A percentile compares a stretch with the other conserved stretches of the same genome.
These are phyloP conservation scores for Hydropsyche betteni DNA, from an alignment of 2,888 invertebrate genomes.

Conservation along the genomic window DNA sequence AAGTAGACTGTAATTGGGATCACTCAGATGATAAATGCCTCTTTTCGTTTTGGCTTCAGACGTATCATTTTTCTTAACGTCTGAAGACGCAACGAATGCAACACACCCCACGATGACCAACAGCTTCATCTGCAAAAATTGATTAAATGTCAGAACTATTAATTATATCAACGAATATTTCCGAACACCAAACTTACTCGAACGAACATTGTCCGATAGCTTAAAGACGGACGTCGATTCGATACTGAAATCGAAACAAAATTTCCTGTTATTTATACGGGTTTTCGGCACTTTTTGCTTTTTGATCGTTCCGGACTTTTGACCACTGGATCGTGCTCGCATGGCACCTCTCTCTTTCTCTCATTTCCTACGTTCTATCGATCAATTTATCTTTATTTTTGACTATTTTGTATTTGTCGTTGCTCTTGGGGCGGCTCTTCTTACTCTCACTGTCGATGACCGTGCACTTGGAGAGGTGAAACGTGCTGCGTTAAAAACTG, in stretches of 20 bases:
- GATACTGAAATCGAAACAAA: conserved; percentile 47
- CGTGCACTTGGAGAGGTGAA: conserved; percentile 33
- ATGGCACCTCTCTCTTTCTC: conserved; percentile 36
- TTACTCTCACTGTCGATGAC: conserved; percentile 46
- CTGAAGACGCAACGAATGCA: not conserved
- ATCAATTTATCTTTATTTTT: conserved; percentile 8
- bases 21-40: conserved; percentile 43
- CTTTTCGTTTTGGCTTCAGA: conserved; percentile 47
- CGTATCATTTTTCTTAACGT: conserved; percentile 39
- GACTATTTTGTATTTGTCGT: conserved; percentile 14
- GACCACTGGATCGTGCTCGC: conserved; percentile 5
- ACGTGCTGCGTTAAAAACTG: conserved; percentile 38
- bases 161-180: not conserved
- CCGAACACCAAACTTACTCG: conserved; percentile 41
- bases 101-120: not conserved
- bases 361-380: conserved; percentile 10
- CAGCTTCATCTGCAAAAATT: conserved; percentile 39
- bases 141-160: not conserved
- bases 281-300: conserved; percentile 41
- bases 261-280: conserved; percentile 48
- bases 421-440: conserved; percentile 36
- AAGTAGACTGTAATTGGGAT: conserved; percentile 41
- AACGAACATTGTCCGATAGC: conserved; percentile 44
- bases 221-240: conserved; percentile 39
- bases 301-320: conserved; percentile 43